These are phyloP conservation scores for Saguinus midas DNA, from an alignment of 2,113 vertebrate species.

Conservation along the genomic window DNA sequence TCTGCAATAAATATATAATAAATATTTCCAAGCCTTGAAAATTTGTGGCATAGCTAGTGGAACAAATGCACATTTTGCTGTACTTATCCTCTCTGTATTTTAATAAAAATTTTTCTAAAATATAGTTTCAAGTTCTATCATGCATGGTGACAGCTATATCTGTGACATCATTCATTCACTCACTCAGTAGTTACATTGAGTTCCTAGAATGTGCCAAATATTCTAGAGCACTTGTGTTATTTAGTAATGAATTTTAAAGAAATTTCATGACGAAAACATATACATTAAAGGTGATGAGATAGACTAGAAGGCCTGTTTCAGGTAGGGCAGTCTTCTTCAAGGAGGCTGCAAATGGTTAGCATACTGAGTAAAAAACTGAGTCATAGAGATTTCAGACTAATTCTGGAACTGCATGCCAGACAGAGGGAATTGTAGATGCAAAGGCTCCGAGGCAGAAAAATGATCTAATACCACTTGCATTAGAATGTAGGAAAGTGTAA, in stretches of 20 bases:
- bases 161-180: slow-evolving; percentile 14
- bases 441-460: background rate
- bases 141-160: background rate
- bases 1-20: background rate
- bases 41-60: background rate
- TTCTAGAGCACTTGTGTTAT: background rate
- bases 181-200: background rate
- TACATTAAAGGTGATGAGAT: background rate
- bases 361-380: background rate
- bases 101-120: background rate
- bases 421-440: background rate
- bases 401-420: background rate
- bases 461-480: background rate
- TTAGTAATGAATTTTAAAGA: background rate
- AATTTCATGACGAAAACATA: background rate
- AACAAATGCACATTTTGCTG: background rate
- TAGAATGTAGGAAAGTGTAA: background rate
- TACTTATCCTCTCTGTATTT: background rate
- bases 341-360: background rate
- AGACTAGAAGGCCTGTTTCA: background rate
- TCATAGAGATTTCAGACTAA: background rate
- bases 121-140: background rate
- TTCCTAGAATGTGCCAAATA: background rate
- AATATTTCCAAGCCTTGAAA: background rate
- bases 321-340: background rate